Percentiles rank a stretch among this genome's conserved stretches.
Conservation (phyloP, 2,113 vertebrate species). For the Candoia aspera region DNA sequence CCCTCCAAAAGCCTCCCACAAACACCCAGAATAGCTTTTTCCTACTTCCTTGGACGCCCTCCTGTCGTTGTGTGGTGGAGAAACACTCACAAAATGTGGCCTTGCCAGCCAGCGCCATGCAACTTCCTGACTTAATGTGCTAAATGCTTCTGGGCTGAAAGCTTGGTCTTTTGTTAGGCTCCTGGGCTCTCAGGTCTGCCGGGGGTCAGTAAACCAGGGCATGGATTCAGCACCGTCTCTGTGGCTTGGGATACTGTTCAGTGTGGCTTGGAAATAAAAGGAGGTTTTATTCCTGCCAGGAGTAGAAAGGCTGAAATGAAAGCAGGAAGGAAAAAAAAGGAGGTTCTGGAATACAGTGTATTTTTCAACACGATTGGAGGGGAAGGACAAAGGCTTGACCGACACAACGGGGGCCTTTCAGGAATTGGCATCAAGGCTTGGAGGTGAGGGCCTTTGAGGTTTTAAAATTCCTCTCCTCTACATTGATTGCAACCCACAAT, state of each 20-base stretch:
- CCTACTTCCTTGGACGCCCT: background rate
- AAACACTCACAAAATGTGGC: background rate
- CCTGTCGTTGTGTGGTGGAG: background rate
- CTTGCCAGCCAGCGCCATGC: background rate
- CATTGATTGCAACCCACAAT: conserved; percentile 27
- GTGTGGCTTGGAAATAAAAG: background rate
- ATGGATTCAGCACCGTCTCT: background rate
- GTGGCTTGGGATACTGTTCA: background rate
- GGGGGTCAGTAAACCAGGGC: conserved; percentile 30
- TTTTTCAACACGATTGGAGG: conserved; percentile 18
- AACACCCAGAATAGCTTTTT: background rate
- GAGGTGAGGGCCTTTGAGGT: background rate
- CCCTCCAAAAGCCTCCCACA: background rate
- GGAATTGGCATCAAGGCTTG: background rate
- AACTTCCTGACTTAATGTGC: conserved; percentile 42
- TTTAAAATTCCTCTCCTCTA: background rate
- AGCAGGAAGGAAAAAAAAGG: no score
- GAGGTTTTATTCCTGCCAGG: conserved; percentile 12
- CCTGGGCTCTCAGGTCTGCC: conserved; percentile 31
- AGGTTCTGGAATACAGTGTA: background rate
- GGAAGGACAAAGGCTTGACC: background rate
- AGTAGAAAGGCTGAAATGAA: conserved; percentile 53
- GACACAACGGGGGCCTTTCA: conserved; percentile 53
- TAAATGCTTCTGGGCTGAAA: background rate
- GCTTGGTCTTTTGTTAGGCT: background rate